Base-by-base conservation (phyloP, 2,113 vertebrate species). In the Talpa occidentalis region DNA sequence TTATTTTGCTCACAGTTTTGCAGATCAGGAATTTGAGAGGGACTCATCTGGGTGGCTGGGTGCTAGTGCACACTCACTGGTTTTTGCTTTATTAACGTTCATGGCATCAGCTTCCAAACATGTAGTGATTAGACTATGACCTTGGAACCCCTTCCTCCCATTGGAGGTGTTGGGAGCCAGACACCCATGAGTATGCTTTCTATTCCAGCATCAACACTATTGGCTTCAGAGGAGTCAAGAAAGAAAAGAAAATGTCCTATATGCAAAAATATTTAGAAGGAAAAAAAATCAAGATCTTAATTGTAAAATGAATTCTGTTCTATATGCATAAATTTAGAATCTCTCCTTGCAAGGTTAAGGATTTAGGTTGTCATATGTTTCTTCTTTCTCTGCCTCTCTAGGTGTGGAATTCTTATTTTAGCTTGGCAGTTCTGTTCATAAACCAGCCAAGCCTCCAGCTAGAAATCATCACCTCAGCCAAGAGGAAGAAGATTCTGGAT, bases 381-480 rank as follows among this genome's bases (percentile, higher is more conserved):
- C 84, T 73, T 94, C 91, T 96, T 66, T 95, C 96, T 93, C 69
- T 96, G 37, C 83, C 85, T 92, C 92, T 96, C 87, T 97, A 99
- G 99, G 99, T 99, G 80, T 99, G 99, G 99, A 99, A 99, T 98
- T 99, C 99, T 21, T 99, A 99, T 94, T 99, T 99, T 98, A 99
- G 99, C 92, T 98, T 99, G 96, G 99, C 99, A 21, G 99, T 99
- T 87, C 97, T 99, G 83, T 99, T 99, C 98, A 99, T 99, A 98
- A 99, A 99, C 96, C 99, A 99, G 97, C 99, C 99, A 26, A 99
- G 99, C 96, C 98, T 99, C 83, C 99, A 99, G 93, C 97, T 99
- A 88, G 99, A 99, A 96, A 98, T 97, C 92, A 98, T 99, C 96
- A 99, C 98, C 78, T 97, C 99, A 92, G 98, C 98, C 9, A 99